Evolutionary conservation across 2,113 vertebrate species (phyloP), one percentile per base, ranked within the genome.

Genomic region (Clarias batrachus): DNA sequence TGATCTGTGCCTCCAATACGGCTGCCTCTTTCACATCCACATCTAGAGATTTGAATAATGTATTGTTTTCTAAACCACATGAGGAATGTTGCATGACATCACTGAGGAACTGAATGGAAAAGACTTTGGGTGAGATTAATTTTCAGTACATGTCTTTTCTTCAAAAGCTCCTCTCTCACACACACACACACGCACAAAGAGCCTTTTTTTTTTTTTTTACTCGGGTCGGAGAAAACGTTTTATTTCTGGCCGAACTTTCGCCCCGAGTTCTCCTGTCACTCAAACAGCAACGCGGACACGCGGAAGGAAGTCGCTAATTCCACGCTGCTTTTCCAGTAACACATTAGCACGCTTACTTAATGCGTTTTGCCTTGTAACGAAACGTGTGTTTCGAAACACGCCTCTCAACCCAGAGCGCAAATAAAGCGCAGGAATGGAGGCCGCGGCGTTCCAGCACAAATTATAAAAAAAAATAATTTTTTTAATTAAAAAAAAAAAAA

Each of bases 351-450:
- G 57, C 30, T 81, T 62, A 62, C 62, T 81, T 62, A 81, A 81
- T 81, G n/a, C n/a, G n/a, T n/a, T 85, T 59, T 25, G 83, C 1
- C 71, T 21, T 25, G 10, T 27, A 85, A 63, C 1, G 17, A 73
- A 19, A 17, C 4, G 16, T 65, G 70, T 57, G 33, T 70, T 62
- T 57, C 57, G 57, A 81, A 81, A 62, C 27, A 19, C 78, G 6
- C 11, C 30, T 80, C 57, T 30, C n/a, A 17, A 56, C 16, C 81
- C 81, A 21, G 41, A 56, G 62, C 13, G 9, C 23, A 13, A 48
- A 83, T 54, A 66, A 27, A 30, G n/a, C 63, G n/a, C 41, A 57
- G 65, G 63, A 70, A 30, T 17, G 65, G 81, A 54, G 65, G 81
- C 48, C n/a, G 81, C 48, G 52, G 14, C 7, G 4, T 33, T 56